Conservation (phyloP, 2,888 invertebrate genomes). For the Saturnia japonica region DNA sequence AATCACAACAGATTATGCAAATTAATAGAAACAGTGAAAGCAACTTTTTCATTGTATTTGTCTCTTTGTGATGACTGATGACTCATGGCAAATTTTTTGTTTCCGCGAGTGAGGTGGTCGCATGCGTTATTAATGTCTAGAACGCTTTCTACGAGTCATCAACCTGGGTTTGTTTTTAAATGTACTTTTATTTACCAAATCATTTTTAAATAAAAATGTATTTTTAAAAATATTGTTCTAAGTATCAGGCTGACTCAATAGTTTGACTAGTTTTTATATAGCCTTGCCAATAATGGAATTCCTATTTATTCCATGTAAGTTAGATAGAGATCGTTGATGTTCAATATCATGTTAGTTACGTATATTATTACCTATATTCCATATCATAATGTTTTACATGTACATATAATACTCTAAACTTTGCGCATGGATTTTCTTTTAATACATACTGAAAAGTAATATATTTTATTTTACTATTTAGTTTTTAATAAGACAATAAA, state of each 20-base stretch:
- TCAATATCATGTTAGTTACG: too few species aligned
- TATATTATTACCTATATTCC: too few species aligned
- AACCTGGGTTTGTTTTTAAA: neutral
- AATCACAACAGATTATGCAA: neutral
- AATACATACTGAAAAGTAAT: too few species aligned
- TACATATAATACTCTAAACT: too few species aligned
- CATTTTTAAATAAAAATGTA: too few species aligned
- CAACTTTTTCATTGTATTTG: neutral
- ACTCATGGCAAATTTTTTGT: neutral
- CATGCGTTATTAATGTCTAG: conserved; percentile 11
- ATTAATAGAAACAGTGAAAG: neutral
- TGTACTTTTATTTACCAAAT: too few species aligned
- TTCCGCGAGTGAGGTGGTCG: neutral
- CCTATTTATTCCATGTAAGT: too few species aligned
- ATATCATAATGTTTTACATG: too few species aligned
- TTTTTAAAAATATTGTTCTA: neutral
- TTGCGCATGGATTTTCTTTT: too few species aligned
- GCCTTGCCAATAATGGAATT: neutral
- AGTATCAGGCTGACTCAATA: neutral
- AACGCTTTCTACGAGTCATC: conserved; percentile 19
- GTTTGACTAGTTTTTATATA: neutral
- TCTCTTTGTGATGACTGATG: neutral
- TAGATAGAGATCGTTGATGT: too few species aligned
- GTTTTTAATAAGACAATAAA: too few species aligned
- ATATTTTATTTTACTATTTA: too few species aligned